Conservation (phyloP, 2,888 invertebrate species). For the Parelbella ahira region DNA sequence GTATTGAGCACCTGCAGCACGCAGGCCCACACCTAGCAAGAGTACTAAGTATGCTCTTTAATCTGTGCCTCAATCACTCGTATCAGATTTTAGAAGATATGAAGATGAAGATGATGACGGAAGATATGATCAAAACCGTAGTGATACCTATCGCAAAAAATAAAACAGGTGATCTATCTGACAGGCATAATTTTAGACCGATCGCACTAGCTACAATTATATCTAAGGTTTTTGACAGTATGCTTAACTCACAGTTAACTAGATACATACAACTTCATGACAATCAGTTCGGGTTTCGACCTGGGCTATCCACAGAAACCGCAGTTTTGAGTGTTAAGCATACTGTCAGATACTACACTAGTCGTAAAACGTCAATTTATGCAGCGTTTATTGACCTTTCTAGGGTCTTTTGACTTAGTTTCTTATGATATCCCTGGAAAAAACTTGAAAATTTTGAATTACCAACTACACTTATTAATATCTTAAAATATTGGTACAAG, state of each 20-base stretch:
- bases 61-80: constrained; percentile 7
- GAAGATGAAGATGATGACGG: no score
- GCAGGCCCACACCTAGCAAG: constrained; percentile 16
- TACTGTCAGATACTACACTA: neutral
- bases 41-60: constrained; percentile 12
- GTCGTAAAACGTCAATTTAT: neutral
- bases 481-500: constrained; percentile 3
- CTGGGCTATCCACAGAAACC: neutral
- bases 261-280: neutral
- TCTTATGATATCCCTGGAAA: neutral
- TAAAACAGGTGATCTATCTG: neutral
- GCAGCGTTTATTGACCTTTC: neutral
- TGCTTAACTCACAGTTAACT: neutral
- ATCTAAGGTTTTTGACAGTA: neutral
- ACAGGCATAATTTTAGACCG: neutral
- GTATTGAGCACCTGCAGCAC: constrained; percentile 22
- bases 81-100: no score
- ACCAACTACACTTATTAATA: neutral
- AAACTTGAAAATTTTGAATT: neutral
- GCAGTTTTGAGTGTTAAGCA: constrained; percentile 1
- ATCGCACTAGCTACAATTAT: neutral
- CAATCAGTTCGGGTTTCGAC: neutral
- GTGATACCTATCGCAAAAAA: neutral
- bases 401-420: constrained; percentile 2
- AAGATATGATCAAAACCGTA: neutral